Conservation (phyloP, 2,113 vertebrate species). For the Furnarius figulus region DNA sequence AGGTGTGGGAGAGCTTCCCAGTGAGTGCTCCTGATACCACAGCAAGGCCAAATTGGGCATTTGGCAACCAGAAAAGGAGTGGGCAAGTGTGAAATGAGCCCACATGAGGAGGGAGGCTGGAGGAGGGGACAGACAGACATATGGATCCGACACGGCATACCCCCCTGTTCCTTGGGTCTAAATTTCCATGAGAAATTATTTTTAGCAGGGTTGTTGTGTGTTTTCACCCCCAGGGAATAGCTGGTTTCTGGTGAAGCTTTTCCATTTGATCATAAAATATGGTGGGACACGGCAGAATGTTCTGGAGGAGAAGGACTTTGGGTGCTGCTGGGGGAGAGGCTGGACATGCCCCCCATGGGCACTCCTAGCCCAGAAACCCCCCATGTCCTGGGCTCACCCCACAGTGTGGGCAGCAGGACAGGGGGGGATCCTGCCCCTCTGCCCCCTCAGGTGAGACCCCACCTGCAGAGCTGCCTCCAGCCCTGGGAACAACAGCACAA, state of each 20-base stretch:
- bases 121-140: background rate
- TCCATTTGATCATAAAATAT: background rate
- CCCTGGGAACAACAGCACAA: background rate
- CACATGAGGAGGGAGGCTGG: background rate
- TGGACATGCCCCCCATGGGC: background rate
- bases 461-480: background rate
- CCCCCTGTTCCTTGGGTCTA: rapidly evolving
- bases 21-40: background rate
- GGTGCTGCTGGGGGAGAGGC: background rate
- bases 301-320: background rate
- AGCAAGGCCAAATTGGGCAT: rapidly evolving
- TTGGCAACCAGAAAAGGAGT: background rate
- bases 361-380: background rate
- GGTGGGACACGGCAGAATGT: rapidly evolving
- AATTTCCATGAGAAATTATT: background rate
- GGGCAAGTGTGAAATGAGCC: background rate
- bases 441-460: background rate
- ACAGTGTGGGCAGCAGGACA: background rate
- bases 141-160: rapidly evolving
- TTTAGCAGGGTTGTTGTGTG: background rate
- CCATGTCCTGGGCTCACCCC: background rate
- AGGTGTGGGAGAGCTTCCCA: background rate
- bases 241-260: background rate
- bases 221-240: rapidly evolving
- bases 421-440: background rate